Evolutionary conservation across 2,888 invertebrate genomes (phyloP).

Genomic region (Tachina fera): DNA sequence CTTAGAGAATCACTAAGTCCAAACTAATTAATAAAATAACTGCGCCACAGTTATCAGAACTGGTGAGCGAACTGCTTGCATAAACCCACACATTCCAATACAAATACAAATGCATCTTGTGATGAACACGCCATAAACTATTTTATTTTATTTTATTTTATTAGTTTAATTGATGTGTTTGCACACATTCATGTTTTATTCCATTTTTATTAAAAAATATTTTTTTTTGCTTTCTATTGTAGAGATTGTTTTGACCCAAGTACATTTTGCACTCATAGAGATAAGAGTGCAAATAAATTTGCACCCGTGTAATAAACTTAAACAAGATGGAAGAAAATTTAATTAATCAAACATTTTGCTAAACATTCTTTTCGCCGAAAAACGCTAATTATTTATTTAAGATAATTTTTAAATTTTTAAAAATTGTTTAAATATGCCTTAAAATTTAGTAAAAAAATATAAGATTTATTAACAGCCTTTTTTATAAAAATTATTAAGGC

Average conservation of each 20-base stretch:
- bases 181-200: constrained; percentile 5
- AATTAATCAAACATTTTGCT: not conserved
- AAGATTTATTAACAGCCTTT: not conserved
- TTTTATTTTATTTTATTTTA: constrained; percentile 35
- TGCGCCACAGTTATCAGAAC: not conserved
- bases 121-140: constrained; percentile 45
- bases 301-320: not conserved
- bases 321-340: not conserved
- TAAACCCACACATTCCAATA: no score
- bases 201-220: not conserved
- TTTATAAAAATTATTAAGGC: no score
- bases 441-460: not conserved
- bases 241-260: constrained; percentile 14
- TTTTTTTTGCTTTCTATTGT: not conserved
- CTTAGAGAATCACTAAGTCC: no score
- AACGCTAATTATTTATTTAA: no score
- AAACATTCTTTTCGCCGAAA: no score
- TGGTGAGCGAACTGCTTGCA: not conserved
- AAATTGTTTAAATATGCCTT: no score
- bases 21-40: no score
- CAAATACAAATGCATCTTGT: constrained; percentile 1
- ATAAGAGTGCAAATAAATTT: constrained; percentile 11
- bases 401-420: no score
- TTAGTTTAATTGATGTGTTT: constrained; percentile 26
- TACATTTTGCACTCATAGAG: constrained; percentile 27